Conservation (phyloP, 1,140 invertebrate species). For the Parapsyche elsis region DNA sequence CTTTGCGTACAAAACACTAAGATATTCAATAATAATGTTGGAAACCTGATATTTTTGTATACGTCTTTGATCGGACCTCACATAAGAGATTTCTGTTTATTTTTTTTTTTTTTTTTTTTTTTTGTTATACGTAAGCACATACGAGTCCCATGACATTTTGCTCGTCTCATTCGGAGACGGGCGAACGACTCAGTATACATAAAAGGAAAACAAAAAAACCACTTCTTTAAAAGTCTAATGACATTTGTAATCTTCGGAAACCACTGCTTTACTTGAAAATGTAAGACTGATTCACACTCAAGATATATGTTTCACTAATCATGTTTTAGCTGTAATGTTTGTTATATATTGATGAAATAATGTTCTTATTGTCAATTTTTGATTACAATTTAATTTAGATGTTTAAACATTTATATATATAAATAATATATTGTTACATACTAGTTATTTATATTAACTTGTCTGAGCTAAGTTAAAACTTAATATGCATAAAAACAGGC, state of each 20-base stretch:
- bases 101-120: not conserved
- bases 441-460: constrained; percentile 26
- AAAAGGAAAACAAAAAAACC: too few species aligned
- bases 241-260: constrained; percentile 24
- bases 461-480: constrained; percentile 11
- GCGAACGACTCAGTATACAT: not conserved
- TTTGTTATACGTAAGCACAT: not conserved
- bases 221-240: not conserved
- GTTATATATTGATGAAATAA: not conserved
- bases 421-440: constrained; percentile 12
- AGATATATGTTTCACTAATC: constrained; percentile 25
- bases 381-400: constrained; percentile 15
- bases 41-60: constrained; percentile 22
- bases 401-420: not conserved
- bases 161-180: not conserved
- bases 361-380: constrained; percentile 31
- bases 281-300: constrained; percentile 32
- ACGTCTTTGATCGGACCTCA: constrained; percentile 18
- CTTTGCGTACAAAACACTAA: constrained; percentile 27
- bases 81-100: not conserved
- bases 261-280: constrained; percentile 27
- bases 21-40: constrained; percentile 15
- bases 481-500: not conserved
- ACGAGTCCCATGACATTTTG: not conserved
- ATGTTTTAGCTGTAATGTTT: constrained; percentile 21